These are phyloP conservation scores for Alligator mississippiensis DNA, from an alignment of 2,113 vertebrate species.

Conservation along the genomic window DNA sequence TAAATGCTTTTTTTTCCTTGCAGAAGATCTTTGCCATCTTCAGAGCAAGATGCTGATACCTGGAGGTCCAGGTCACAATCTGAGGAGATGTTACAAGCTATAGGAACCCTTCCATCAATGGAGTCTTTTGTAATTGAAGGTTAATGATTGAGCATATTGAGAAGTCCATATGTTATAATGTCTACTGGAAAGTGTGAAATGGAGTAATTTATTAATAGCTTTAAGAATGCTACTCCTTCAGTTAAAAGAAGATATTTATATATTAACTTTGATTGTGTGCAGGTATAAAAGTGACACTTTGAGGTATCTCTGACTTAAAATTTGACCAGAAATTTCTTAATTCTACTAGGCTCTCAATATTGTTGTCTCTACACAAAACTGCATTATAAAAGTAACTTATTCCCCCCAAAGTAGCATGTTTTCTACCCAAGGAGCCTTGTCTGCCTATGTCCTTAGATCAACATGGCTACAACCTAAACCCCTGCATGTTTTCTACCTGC, in stretches of 20 bases:
- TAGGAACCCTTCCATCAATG: conserved; percentile 83
- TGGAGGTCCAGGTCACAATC: conserved; percentile 81
- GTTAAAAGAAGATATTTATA: neutral
- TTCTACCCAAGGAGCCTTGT: neutral
- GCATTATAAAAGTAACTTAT: neutral
- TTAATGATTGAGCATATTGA: conserved; percentile 53
- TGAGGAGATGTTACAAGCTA: conserved; percentile 84
- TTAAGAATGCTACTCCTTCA: neutral
- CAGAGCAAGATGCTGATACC: conserved; percentile 83
- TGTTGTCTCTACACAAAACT: neutral
- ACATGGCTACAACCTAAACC: neutral
- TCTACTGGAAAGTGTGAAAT: neutral
- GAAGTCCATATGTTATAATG: neutral
- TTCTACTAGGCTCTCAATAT: neutral
- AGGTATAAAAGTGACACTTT: neutral
- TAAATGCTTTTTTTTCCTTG: neutral
- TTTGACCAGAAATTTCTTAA: neutral
- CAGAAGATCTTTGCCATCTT: conserved; percentile 64
- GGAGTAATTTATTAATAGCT: neutral
- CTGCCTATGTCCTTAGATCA: no score
- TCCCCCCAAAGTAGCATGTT: no score
- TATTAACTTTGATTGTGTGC: rapidly evolving
- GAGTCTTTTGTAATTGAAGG: conserved; percentile 89
- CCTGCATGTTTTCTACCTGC: neutral
- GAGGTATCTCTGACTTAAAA: neutral